These are phyloP conservation scores for Frieseomelitta varia DNA, from an alignment of 1,140 invertebrate genomes.

Conservation along the genomic window DNA sequence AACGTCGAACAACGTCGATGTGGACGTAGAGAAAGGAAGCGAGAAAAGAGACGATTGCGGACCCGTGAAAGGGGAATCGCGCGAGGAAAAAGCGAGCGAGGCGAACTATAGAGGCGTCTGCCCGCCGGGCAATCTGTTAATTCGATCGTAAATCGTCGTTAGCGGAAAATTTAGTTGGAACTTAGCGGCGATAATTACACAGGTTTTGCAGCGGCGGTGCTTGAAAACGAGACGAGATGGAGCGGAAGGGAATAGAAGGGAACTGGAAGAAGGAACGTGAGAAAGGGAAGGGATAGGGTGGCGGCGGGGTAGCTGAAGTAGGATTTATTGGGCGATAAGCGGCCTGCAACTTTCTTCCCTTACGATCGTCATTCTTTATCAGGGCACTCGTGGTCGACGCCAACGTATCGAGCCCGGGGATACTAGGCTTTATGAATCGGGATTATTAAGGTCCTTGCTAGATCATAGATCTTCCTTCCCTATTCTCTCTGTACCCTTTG, in stretches of 20 bases:
- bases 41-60: too few relatives aligned
- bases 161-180: constrained; percentile 75
- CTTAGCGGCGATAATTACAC: constrained; percentile 74
- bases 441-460: constrained; percentile 66
- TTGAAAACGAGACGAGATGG: constrained; percentile 42
- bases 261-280: neutral
- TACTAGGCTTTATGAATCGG: constrained; percentile 68
- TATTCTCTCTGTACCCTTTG: neutral
- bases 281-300: constrained; percentile 29
- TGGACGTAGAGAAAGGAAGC: neutral
- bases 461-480: constrained; percentile 61
- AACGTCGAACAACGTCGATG: neutral
- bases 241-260: constrained; percentile 19
- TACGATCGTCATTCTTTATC: constrained; percentile 74
- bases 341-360: constrained; percentile 71
- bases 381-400: constrained; percentile 68
- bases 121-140: constrained; percentile 72
- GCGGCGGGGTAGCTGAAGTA: constrained; percentile 70
- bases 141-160: constrained; percentile 79
- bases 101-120: constrained; percentile 28
- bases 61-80: neutral
- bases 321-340: constrained; percentile 78
- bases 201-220: constrained; percentile 59
- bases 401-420: constrained; percentile 60
- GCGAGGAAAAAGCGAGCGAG: neutral